Evolutionary conservation across 2,888 invertebrate species (phyloP).

Genomic region (Apocheima hispidaria): DNA sequence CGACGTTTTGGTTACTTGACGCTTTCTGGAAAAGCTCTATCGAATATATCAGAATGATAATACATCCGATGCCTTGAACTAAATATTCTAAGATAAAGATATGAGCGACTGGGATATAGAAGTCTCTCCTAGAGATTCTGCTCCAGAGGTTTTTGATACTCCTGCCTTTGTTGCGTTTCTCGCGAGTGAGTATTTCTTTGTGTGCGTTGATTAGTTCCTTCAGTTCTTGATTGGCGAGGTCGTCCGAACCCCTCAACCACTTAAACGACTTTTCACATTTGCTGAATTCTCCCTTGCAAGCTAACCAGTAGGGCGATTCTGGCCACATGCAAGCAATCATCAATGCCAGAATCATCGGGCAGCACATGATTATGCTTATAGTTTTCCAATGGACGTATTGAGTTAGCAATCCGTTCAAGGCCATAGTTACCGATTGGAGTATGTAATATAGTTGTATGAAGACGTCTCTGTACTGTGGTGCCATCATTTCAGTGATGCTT

Average conservation of each 20-base stretch:
- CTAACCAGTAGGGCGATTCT: conserved; percentile 47
- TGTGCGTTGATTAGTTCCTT: conserved; percentile 25
- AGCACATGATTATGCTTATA: conserved; percentile 35
- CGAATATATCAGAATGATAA: conserved; percentile 32
- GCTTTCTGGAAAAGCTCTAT: conserved; percentile 32
- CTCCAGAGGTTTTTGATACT: conserved; percentile 13
- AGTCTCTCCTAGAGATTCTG: conserved; percentile 26
- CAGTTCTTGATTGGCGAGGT: conserved; percentile 38
- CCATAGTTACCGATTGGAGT: conserved; percentile 30
- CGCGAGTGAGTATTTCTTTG: not conserved
- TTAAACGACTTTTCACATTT: conserved; percentile 40
- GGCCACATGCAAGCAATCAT: conserved; percentile 40
- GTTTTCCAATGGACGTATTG: conserved; percentile 41
- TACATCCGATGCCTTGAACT: conserved; percentile 29
- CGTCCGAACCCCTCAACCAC: conserved; percentile 42
- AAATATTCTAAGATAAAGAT: conserved; percentile 28
- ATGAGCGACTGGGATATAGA: conserved; percentile 33
- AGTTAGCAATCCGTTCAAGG: conserved; percentile 28
- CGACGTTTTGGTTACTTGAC: conserved; percentile 17
- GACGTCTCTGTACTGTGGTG: conserved; percentile 36
- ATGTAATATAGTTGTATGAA: conserved; percentile 34
- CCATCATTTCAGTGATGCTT: conserved; percentile 42
- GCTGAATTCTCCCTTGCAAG: conserved; percentile 39
- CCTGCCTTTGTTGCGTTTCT: conserved; percentile 1
- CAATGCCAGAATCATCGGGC: conserved; percentile 34